These are phyloP conservation scores for Caenorhabditis wallacei DNA, from an alignment of 2,888 invertebrate species.

Conservation along the genomic window DNA sequence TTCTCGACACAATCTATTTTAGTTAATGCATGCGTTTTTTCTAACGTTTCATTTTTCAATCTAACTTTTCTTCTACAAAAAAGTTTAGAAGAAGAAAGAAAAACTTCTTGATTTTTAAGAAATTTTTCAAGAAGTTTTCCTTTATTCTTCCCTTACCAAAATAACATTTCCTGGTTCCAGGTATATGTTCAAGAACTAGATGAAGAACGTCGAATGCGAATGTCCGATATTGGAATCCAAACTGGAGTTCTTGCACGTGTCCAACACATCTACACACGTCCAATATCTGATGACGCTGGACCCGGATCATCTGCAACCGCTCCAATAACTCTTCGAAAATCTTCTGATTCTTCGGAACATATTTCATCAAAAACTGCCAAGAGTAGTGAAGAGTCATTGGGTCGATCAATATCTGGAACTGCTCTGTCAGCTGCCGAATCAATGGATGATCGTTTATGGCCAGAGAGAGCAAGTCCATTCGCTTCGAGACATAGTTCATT, in stretches of 20 bases:
- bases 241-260: slow-evolving; percentile 77
- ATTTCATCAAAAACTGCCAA: slow-evolving; percentile 40
- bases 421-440: slow-evolving; percentile 48
- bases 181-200: slow-evolving; percentile 73
- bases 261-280: slow-evolving; percentile 73
- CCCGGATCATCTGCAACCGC: slow-evolving; percentile 38
- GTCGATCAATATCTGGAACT: not conserved
- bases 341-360: slow-evolving; percentile 54
- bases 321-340: slow-evolving; percentile 62
- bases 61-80: slow-evolving; percentile 7
- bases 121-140: not conserved
- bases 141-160: not conserved
- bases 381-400: slow-evolving; percentile 50
- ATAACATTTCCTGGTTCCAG: slow-evolving; percentile 46
- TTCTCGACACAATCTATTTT: slow-evolving; percentile 18
- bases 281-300: slow-evolving; percentile 49
- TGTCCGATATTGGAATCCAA: slow-evolving; percentile 78
- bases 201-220: slow-evolving; percentile 67
- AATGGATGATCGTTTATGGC: slow-evolving; percentile 55
- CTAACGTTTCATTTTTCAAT: slow-evolving; percentile 21
- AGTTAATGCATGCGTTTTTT: slow-evolving; percentile 9
- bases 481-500: slow-evolving; percentile 51
- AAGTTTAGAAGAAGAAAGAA: not conserved
- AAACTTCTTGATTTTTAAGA: not conserved
- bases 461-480: slow-evolving; percentile 53